A percentile compares a stretch with the other conserved stretches of the same genome.
phyloP scores from a whole-genome alignment of 2,113 vertebrate genomes.

The Hystrix cristata region DNA sequence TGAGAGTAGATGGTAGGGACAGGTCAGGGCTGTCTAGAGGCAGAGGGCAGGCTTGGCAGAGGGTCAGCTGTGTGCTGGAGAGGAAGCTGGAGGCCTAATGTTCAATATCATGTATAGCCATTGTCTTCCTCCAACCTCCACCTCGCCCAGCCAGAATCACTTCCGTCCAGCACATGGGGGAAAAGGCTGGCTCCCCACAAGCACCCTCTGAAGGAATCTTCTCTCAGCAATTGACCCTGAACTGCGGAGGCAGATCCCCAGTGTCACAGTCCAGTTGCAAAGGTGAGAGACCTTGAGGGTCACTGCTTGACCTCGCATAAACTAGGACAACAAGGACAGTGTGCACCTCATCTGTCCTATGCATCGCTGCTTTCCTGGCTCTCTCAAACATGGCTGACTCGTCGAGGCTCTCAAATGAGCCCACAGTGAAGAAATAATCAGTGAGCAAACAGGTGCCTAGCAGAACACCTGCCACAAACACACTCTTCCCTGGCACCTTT shows the following conservation, averaged over 20 bases:
- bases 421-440: background rate
- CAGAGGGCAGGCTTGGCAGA: too few relatives aligned
- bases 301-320: accelerated
- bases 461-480: accelerated
- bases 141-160: background rate
- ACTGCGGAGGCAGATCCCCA: background rate
- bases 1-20: accelerated
- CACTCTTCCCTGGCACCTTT: accelerated
- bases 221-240: background rate
- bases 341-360: accelerated
- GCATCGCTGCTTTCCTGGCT: background rate
- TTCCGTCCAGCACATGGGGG: background rate
- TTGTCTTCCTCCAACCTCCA: accelerated
- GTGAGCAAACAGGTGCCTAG: accelerated
- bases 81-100: background rate
- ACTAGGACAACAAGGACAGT: accelerated
- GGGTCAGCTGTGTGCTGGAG: background rate
- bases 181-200: background rate
- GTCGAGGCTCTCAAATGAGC: background rate
- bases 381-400: background rate
- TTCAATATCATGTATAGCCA: accelerated
- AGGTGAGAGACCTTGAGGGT: background rate
- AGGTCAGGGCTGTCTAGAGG: background rate
- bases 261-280: background rate
- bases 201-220: background rate